Percentiles rank a stretch among this genome's conserved stretches.
Evolutionary conservation across 53 echinoderm and acorn worm species (phyloP).

Genomic region (Zoroaster sp.): DNA sequence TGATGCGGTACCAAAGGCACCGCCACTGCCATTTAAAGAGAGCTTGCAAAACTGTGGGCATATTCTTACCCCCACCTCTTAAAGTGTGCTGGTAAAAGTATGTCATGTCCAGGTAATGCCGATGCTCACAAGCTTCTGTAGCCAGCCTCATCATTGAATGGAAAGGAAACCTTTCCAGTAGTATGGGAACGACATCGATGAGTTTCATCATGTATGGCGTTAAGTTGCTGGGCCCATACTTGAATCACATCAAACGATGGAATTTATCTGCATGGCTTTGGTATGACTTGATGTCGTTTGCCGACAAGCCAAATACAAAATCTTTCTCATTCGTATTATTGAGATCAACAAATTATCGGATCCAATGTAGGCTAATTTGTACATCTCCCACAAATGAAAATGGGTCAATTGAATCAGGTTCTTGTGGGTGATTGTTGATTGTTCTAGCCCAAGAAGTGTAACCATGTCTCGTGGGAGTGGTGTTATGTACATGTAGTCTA

Average conservation of each 20-base stretch:
- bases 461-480: not conserved
- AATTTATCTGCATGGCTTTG: conserved; percentile 53
- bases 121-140: conserved; percentile 42
- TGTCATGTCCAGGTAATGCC: conserved; percentile 33
- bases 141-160: no score
- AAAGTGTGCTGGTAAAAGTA: conserved; percentile 47
- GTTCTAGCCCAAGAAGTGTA: not conserved
- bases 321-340: conserved; percentile 9
- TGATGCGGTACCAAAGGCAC: conserved; percentile 11
- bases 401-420: not conserved
- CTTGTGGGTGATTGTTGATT: not conserved
- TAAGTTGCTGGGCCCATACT: conserved; percentile 23
- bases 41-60: conserved; percentile 4
- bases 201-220: conserved; percentile 67
- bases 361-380: not conserved
- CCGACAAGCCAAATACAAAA: conserved; percentile 37
- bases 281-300: not conserved
- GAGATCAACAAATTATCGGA: not conserved
- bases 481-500: not conserved
- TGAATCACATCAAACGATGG: conserved; percentile 49
- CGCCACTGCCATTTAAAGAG: conserved; percentile 27
- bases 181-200: conserved; percentile 52
- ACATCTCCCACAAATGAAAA: conserved; percentile 26
- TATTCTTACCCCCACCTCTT: conserved; percentile 29
- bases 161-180: no score